These are phyloP conservation scores for Oxyruncus cristatus DNA, from an alignment of 2,113 vertebrate species.

Conservation along the genomic window DNA sequence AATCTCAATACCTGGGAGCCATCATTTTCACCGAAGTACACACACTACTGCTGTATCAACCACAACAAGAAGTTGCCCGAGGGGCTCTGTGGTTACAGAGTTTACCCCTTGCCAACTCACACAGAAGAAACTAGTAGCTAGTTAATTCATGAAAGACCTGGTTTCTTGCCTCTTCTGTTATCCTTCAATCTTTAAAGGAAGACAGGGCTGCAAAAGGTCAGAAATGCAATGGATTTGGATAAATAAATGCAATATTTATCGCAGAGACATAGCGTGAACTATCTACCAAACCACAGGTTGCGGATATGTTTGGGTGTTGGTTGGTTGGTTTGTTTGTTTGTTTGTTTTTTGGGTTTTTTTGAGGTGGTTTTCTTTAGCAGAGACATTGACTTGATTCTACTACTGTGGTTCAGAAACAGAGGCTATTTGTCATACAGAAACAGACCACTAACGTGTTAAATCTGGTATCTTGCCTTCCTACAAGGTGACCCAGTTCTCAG, in stretches of 20 bases:
- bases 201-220: not conserved
- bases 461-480: not conserved
- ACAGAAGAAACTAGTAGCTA: not conserved
- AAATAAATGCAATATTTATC: not conserved
- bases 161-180: not conserved
- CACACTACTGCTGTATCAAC: not conserved
- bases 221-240: not conserved
- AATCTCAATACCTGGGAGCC: not conserved
- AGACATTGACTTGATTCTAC: not conserved
- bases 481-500: constrained; percentile 4
- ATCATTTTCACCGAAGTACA: not conserved
- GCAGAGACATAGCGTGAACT: not conserved
- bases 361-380: not conserved
- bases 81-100: not conserved
- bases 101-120: not conserved
- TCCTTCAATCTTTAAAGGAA: not conserved
- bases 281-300: not conserved
- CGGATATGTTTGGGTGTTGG: not conserved
- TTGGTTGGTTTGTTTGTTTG: no score
- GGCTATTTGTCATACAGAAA: not conserved
- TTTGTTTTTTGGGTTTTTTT: not conserved
- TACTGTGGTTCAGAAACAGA: not conserved
- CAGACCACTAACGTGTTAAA: not conserved
- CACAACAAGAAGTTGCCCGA: not conserved
- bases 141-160: not conserved